Evolutionary conservation across 2,888 invertebrate species (phyloP).

Genomic region (Mimumesa dahlbomi): DNA sequence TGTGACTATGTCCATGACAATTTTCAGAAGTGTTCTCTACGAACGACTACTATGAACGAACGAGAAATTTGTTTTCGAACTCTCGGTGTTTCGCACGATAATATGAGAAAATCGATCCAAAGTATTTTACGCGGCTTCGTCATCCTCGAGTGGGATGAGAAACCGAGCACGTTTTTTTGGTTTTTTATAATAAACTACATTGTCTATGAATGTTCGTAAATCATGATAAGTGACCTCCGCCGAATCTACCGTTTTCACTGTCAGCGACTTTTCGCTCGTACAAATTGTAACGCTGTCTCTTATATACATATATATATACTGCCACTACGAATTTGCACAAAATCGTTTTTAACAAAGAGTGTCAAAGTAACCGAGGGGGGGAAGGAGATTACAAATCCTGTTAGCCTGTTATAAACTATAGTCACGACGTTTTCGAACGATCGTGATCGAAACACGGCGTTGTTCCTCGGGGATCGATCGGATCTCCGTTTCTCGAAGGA

Average conservation of each 20-base stretch:
- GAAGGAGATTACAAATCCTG: background rate
- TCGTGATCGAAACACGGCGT: constrained; percentile 13
- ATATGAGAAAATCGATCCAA: no score
- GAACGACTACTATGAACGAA: no score
- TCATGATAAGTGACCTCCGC: background rate
- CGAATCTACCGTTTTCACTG: background rate
- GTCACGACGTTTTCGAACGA: background rate
- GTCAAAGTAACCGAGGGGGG: background rate
- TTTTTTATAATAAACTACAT: background rate
- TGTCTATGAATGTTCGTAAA: background rate
- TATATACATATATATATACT: constrained; percentile 59
- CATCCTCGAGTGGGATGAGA: background rate
- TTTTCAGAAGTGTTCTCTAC: no score
- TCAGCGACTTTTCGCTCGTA: constrained; percentile 14
- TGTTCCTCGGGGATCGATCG: constrained; percentile 15
- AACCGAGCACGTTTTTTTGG: background rate
- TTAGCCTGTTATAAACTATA: constrained; percentile 15
- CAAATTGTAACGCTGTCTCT: constrained; percentile 28
- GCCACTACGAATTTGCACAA: constrained; percentile 55
- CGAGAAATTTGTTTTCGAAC: no score
- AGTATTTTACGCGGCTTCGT: no score
- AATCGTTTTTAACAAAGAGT: constrained; percentile 36
- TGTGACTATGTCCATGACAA: no score
- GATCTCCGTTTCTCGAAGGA: constrained; percentile 8
- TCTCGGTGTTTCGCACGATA: no score